Conservation (phyloP, 1,140 invertebrate species). For the Macrobrachium nipponense region DNA sequence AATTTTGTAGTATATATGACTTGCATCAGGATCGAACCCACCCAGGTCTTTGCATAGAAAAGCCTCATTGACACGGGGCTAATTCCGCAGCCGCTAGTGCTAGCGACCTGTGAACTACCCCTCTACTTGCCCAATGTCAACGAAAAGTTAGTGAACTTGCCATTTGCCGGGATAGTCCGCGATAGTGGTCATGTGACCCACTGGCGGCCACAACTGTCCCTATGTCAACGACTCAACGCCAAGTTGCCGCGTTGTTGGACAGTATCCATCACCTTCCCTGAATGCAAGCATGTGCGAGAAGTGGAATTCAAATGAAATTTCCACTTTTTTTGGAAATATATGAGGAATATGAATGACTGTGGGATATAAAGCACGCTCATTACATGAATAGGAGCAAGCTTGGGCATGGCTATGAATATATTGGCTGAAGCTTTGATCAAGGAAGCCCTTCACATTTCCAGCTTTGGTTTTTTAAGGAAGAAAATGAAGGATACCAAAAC, state of each 20-base stretch:
- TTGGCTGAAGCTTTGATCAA: conserved; percentile 11
- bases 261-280: too few species aligned
- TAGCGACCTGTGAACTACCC: too few species aligned
- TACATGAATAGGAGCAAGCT: too few species aligned
- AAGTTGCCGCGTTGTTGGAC: conserved; percentile 3
- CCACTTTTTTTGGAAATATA: conserved; percentile 2
- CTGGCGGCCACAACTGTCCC: conserved; percentile 13
- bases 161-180: too few species aligned
- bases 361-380: not conserved
- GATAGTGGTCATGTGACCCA: not conserved
- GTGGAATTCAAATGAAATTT: not conserved
- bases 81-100: conserved; percentile 21
- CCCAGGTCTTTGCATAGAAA: too few species aligned
- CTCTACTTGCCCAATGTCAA: conserved; percentile 25
- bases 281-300: conserved; percentile 1
- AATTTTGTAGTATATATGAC: too few species aligned
- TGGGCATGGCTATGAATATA: conserved; percentile 10
- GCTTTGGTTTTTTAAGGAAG: not conserved
- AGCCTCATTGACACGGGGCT: not conserved
- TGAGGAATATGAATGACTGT: too few species aligned
- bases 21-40: too few species aligned
- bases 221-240: not conserved
- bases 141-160: conserved; percentile 29
- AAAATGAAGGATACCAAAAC: conserved; percentile 15
- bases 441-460: conserved; percentile 11